Base-by-base conservation (phyloP, 2,888 invertebrate species). In the Eucera pruinosa region DNA sequence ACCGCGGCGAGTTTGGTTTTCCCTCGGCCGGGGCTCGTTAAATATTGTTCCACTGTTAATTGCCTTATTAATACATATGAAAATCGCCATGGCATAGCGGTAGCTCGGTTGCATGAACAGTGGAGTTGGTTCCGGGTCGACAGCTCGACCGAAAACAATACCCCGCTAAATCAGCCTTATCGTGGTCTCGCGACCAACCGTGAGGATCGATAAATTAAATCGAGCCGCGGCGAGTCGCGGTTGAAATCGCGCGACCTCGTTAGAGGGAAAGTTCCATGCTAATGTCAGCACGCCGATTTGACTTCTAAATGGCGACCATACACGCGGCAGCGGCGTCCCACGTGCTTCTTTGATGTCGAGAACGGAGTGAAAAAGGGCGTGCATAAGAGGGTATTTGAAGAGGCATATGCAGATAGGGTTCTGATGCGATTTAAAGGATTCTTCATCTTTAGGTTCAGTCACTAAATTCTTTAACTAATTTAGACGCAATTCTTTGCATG, bases 11-110 rank as follows among this genome's bases (percentile, higher is more conserved):
- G 64, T 57, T 74, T 48, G 66, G 33, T 41, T 66, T 62, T 45
- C 71, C 52, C 36, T 52, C 66, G 36, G 30, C 41, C 58, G 36
- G 33, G 48, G 39, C 64, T 73, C 68, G 72, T 83, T 85, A 86
- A 89, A 87, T 85, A 88, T 89, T 88, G 84, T 88, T 84, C 57
- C 82, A 67, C 62, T 70, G 75, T 77, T 89, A 89, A 90, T 89
- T 89, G 86, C 84, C 87, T 89, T 86, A 88, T 90, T 88, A 89
- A 89, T 89, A 89, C 81, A 77, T 84, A 84, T 83, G 81, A 85
- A 80, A 86, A 85, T 86, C 78, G 75, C 60, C 18, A 33, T n/a
- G n/a, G 33, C 33, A 5, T 33, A 33, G 11, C 13, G 11, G 7
- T 4, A n/a, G 4, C 11, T 5, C 36, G 50, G 13, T 13, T 5